Conservation (phyloP, 2,888 invertebrate species). For the Ectobius pallidus region DNA sequence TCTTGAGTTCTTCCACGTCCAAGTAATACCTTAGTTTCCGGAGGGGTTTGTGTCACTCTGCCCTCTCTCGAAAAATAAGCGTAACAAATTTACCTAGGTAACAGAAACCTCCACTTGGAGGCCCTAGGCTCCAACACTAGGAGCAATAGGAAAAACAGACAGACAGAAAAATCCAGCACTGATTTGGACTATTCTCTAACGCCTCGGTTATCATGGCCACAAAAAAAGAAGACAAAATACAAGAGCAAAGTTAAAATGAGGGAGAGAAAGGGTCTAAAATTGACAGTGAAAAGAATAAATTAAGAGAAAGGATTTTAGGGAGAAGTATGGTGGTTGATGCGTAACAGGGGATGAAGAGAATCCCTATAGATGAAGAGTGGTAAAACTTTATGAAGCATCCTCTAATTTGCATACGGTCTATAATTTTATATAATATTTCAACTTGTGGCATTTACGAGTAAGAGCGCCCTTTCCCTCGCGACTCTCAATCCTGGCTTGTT, state of each 20-base stretch:
- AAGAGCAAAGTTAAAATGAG: too few relatives aligned
- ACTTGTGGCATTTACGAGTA: not conserved
- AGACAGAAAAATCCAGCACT: too few relatives aligned
- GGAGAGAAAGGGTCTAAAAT: not conserved
- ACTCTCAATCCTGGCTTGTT: not conserved
- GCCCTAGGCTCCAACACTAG: too few relatives aligned
- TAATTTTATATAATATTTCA: not conserved
- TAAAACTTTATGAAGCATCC: constrained; percentile 5
- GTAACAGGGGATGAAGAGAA: not conserved
- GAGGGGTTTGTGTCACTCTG: too few relatives aligned
- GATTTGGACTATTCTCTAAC: not conserved
- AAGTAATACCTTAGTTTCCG: too few relatives aligned
- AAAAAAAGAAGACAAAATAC: not conserved
- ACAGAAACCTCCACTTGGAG: too few relatives aligned
- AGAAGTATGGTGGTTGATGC: not conserved
- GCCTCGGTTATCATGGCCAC: not conserved
- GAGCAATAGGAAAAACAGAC: too few relatives aligned
- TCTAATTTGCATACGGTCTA: not conserved
- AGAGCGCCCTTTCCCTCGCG: too few relatives aligned
- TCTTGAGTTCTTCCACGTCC: too few relatives aligned
- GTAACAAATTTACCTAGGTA: too few relatives aligned
- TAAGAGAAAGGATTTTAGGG: not conserved
- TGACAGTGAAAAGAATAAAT: constrained; percentile 7
- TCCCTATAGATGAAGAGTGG: too few relatives aligned
- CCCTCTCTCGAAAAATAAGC: too few relatives aligned